Evolutionary conservation across 2,113 vertebrate species (phyloP), one percentile per base, ranked within the genome.

Genomic region (Pipa parva): DNA sequence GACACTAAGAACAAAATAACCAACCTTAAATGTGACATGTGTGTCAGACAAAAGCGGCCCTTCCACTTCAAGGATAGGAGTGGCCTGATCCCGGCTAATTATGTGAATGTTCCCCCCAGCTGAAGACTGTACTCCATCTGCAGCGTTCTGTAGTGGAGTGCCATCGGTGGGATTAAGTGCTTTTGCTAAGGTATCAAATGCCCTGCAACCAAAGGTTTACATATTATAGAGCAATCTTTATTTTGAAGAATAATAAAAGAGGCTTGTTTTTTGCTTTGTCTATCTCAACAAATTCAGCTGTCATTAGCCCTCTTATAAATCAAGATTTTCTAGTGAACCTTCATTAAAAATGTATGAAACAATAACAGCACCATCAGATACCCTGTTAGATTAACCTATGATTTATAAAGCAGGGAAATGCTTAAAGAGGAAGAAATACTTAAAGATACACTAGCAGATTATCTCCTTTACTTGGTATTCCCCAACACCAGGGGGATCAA

Each of bases 111-210:
- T 90, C 37, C 91, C 91, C 60, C 91, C 95, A 33, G 90, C 77
- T 8, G 88, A 72, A 71, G 90, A 77, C 22, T 93, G 92, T 12
- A 86, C 64, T 24, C 91, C 91, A 6, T 94, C 91, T 13, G 81
- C 79, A 77, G 90, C 71, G 78, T 82, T 88, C 48, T 89, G 90
- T 71, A 84, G 81, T 1, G 83, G 74, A 46, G 81, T 67, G 63
- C 75, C 77, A 52, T 99, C 95, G 66, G 88, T 73, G 48, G 97
- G 91, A 81, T 87, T 97, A 80, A 99, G 90, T 63, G 97, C 97
- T 92, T 99, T 99, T 75, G 97, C 96, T 87, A 99, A 87, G 58
- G 97, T 97, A 78, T 99, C 96, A 77, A 99, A 99, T 80, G 97
- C 97, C 87, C 97, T 99, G 78, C 12, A 63, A 75, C 74, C 45